Evolutionary conservation across 2,113 vertebrate species (phyloP).

Genomic region (Romanogobio albipinnatus): DNA sequence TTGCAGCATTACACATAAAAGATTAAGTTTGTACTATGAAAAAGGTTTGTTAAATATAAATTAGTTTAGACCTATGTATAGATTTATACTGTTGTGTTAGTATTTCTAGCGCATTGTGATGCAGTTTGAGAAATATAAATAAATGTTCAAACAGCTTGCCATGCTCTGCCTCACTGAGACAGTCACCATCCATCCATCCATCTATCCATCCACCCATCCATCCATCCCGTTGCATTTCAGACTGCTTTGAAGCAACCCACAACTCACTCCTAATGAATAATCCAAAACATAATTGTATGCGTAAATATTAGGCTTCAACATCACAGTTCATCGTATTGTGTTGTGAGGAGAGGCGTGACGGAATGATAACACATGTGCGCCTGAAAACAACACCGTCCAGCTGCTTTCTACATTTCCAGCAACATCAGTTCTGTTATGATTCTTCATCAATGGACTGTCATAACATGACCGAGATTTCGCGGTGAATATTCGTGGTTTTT

Average conservation of each 20-base stretch:
- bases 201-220: conserved; percentile 63
- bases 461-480: neutral
- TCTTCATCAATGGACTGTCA: neutral
- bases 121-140: too few relatives aligned
- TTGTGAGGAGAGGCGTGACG: conserved; percentile 14
- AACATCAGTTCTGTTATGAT: conserved; percentile 5
- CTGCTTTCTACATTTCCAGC: neutral
- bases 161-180: conserved; percentile 65
- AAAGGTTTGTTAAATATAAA: neutral
- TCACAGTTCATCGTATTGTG: neutral
- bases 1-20: neutral
- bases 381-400: conserved; percentile 1
- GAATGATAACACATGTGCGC: conserved; percentile 19
- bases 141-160: conserved; percentile 30
- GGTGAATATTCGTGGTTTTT: neutral
- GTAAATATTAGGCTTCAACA: neutral
- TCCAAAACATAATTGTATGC: neutral
- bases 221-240: conserved; percentile 32
- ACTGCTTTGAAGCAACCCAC: conserved; percentile 19
- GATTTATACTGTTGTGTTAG: neutral
- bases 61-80: neutral
- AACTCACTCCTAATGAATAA: conserved; percentile 1
- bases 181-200: conserved; percentile 70
- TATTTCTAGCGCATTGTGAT: too few relatives aligned
- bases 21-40: neutral